Percentiles rank a stretch among this genome's conserved stretches.
phyloP scores from a whole-genome alignment of 2,797 vertebrate species.

The Epinephelus malabaricus region DNA sequence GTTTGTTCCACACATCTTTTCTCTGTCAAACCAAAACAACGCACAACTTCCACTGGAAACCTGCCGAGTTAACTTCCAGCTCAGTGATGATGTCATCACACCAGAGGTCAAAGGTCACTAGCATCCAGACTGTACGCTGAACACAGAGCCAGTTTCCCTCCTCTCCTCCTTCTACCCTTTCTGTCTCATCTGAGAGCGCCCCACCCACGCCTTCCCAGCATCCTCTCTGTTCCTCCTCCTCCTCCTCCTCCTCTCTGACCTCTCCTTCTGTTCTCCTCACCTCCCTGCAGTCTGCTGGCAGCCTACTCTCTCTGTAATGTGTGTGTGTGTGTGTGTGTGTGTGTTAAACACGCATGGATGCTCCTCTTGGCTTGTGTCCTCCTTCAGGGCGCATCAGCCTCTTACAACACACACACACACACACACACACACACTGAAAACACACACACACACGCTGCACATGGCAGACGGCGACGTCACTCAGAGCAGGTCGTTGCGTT shows the following conservation, averaged over 20 bases:
- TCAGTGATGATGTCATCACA: background rate
- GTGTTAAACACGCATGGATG: conserved; percentile 16
- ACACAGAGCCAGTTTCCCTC: conserved; percentile 4
- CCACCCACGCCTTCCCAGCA: conserved; percentile 63
- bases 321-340: background rate
- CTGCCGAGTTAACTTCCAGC: conserved; percentile 3
- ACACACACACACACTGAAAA: background rate
- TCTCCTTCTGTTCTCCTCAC: conserved; percentile 60
- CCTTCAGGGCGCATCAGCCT: conserved; percentile 22
- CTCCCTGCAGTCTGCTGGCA: conserved; percentile 59
- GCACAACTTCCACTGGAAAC: background rate
- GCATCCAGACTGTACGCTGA: background rate
- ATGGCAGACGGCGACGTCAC: background rate
- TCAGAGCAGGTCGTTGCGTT: background rate
- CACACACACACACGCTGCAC: background rate
- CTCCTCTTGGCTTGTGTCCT: conserved; percentile 15
- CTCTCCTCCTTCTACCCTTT: conserved; percentile 3
- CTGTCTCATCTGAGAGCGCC: conserved; percentile 15
- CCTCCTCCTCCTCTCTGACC: conserved; percentile 39
- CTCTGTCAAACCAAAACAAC: background rate
- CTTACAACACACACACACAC: conserved; percentile 8
- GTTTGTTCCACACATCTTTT: no score
- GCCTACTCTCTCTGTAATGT: background rate
- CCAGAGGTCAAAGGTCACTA: conserved; percentile 28
- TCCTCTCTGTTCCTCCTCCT: conserved; percentile 53